Conservation (phyloP, 2,113 vertebrate species). For the Archocentrus centrarchus region DNA sequence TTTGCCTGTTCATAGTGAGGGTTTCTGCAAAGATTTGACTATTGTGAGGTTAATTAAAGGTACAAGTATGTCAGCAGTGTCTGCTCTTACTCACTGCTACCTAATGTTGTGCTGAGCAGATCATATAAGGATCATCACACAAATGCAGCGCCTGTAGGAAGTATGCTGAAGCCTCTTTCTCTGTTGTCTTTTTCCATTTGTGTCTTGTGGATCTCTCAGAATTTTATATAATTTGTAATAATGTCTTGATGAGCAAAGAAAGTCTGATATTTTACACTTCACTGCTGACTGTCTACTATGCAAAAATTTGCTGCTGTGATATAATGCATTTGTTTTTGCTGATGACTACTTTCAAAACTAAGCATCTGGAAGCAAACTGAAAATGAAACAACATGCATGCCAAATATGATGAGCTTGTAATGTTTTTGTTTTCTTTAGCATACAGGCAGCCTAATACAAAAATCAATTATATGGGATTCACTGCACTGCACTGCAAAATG, state of each 20-base stretch:
- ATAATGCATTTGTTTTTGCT: slow-evolving; percentile 24
- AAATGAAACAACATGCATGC: slow-evolving; percentile 15
- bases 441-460: slow-evolving; percentile 28
- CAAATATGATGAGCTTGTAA: slow-evolving; percentile 24
- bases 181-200: background rate
- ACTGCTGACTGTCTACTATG: background rate
- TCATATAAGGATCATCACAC: background rate
- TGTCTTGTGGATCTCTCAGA: background rate
- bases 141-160: background rate
- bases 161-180: background rate
- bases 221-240: slow-evolving; percentile 10
- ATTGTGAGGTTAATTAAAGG: background rate
- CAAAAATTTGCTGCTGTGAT: background rate
- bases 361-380: slow-evolving; percentile 18
- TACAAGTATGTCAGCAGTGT: background rate
- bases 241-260: slow-evolving; percentile 2
- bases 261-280: slow-evolving; percentile 15
- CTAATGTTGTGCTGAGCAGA: background rate
- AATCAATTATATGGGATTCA: slow-evolving; percentile 40
- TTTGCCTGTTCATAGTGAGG: background rate
- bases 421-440: slow-evolving; percentile 35
- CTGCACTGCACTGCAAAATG: slow-evolving; percentile 12
- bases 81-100: background rate
- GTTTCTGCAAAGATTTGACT: background rate
- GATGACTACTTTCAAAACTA: slow-evolving; percentile 25